Percentiles rank a stretch among this genome's conserved stretches.
phyloP scores from a whole-genome alignment of 1,140 invertebrate species.

The Parasteatoda tepidariorum region DNA sequence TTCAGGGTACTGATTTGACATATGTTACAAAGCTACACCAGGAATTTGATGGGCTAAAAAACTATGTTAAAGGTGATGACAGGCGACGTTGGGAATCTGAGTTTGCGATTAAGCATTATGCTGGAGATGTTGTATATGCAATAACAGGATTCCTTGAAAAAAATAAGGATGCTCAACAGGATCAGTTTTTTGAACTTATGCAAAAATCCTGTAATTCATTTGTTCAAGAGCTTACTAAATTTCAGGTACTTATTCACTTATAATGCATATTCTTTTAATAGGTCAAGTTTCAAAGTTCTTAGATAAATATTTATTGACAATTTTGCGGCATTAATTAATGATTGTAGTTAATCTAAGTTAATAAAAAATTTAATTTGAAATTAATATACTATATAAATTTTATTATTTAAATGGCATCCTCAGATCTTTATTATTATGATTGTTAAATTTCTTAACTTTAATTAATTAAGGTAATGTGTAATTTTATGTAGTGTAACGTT shows the following conservation, averaged over 20 bases:
- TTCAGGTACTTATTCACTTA: conserved; percentile 72
- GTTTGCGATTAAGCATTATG: conserved; percentile 94
- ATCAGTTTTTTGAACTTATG: conserved; percentile 94
- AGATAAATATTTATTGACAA: conserved; percentile 9
- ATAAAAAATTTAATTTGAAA: too few species aligned
- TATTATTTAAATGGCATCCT: too few species aligned
- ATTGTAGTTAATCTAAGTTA: too few species aligned
- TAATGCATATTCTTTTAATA: too few species aligned
- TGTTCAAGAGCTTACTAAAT: conserved; percentile 87
- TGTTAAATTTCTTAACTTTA: too few species aligned
- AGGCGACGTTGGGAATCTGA: conserved; percentile 90
- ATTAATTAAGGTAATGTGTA: too few species aligned
- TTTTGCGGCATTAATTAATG: too few species aligned
- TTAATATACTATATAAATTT: too few species aligned
- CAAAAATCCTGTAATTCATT: conserved; percentile 87
- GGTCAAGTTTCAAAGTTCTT: neutral
- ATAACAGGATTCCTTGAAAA: conserved; percentile 97
- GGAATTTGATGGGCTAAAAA: conserved; percentile 86
- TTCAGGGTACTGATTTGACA: conserved; percentile 83
- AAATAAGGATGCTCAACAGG: conserved; percentile 94
- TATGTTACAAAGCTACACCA: conserved; percentile 90
- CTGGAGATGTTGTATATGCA: conserved; percentile 91
- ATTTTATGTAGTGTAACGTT: too few species aligned
- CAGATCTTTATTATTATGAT: too few species aligned
- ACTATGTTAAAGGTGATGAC: conserved; percentile 89